Percentiles rank a stretch among this genome's conserved stretches.
phyloP scores from a whole-genome alignment of 2,113 vertebrate species.

The Archocentrus centrarchus region DNA sequence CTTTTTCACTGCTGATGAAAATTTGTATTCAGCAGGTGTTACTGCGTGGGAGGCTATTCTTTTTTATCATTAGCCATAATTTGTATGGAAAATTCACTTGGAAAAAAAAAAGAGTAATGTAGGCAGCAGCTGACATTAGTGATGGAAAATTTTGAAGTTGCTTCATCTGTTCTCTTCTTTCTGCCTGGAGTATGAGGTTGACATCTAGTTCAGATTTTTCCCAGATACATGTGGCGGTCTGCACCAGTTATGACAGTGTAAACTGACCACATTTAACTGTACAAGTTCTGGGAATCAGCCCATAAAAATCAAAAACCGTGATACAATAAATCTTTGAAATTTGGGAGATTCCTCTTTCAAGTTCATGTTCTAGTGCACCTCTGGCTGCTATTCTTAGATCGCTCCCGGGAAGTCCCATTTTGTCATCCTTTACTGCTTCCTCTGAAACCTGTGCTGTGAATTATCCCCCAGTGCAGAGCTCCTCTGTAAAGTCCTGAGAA shows the following conservation, averaged over 20 bases:
- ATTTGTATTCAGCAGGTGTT: slow-evolving; percentile 32
- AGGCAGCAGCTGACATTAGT: neutral
- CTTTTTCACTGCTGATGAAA: neutral
- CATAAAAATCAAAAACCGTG: neutral
- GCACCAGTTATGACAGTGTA: slow-evolving; percentile 1
- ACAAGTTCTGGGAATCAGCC: neutral
- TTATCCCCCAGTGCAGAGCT: too few relatives aligned
- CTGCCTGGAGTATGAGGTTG: neutral
- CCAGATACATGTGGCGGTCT: neutral
- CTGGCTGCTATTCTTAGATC: neutral
- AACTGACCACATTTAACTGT: neutral
- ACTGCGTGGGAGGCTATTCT: slow-evolving; percentile 22
- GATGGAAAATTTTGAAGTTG: neutral
- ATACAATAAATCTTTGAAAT: neutral
- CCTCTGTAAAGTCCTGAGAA: neutral
- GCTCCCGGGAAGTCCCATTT: neutral
- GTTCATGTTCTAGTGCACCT: neutral
- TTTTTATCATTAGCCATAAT: slow-evolving; percentile 12
- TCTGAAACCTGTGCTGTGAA: neutral
- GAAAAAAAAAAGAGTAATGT: neutral
- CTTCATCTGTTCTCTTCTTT: neutral
- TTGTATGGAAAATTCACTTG: slow-evolving; percentile 18
- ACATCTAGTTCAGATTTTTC: slow-evolving; percentile 2
- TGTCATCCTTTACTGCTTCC: neutral
- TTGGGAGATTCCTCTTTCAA: neutral